phyloP scores from a whole-genome alignment of 2,797 vertebrate species.

The Odontamblyopus lacepedii region DNA sequence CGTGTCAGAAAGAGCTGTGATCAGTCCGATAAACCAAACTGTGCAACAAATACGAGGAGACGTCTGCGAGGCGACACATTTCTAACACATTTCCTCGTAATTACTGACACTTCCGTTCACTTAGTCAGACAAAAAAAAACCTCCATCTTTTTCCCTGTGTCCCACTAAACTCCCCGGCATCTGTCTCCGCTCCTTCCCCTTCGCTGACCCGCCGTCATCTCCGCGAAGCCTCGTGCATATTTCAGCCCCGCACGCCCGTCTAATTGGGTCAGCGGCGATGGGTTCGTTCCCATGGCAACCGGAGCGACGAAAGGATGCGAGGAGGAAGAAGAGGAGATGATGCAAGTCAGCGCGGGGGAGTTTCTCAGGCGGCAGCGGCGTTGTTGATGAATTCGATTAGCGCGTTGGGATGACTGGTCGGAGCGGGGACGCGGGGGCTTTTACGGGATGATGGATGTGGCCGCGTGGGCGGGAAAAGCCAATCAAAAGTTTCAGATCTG shows the following conservation, averaged over 20 bases:
- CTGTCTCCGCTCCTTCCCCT: constrained; percentile 36
- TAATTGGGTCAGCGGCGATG: constrained; percentile 79
- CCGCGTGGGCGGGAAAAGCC: constrained; percentile 18
- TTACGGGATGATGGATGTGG: constrained; percentile 28
- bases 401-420: constrained; percentile 38
- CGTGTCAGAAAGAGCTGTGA: too few species aligned
- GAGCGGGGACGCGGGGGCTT: constrained; percentile 15
- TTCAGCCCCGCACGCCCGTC: constrained; percentile 71
- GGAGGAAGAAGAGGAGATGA: constrained; percentile 36
- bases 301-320: constrained; percentile 30
- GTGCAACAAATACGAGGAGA: not conserved
- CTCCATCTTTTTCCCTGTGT: not conserved
- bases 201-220: constrained; percentile 44
- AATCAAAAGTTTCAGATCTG: constrained; percentile 1
- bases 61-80: not conserved
- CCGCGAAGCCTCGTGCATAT: constrained; percentile 61
- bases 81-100: not conserved
- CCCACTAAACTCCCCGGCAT: constrained; percentile 22
- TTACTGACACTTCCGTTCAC: not conserved
- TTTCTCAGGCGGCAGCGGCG: constrained; percentile 48
- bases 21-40: too few species aligned
- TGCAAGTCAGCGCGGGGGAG: constrained; percentile 46
- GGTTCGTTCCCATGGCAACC: constrained; percentile 76
- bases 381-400: constrained; percentile 58
- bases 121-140: not conserved